These are phyloP conservation scores for Cydia amplana DNA, from an alignment of 1,140 invertebrate species.

Conservation along the genomic window DNA sequence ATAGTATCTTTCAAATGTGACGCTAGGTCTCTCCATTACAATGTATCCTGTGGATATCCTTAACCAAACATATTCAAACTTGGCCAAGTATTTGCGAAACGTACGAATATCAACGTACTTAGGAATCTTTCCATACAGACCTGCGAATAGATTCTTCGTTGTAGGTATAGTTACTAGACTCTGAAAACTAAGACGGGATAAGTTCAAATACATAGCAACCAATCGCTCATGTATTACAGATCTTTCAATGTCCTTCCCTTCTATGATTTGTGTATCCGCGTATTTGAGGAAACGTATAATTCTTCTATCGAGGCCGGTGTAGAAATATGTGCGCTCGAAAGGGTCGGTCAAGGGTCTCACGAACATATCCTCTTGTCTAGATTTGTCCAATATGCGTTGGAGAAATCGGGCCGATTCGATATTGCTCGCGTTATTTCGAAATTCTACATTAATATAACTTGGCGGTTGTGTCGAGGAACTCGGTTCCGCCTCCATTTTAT, in stretches of 20 bases:
- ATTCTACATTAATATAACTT: neutral
- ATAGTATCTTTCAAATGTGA: slow-evolving; percentile 46
- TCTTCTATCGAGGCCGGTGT: slow-evolving; percentile 15
- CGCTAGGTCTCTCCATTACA: slow-evolving; percentile 46
- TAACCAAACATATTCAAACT: slow-evolving; percentile 50
- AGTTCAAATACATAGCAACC: neutral
- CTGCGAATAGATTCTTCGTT: slow-evolving; percentile 39
- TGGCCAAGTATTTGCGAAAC: slow-evolving; percentile 45
- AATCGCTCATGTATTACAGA: neutral
- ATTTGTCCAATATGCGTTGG: neutral
- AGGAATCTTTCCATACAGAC: slow-evolving; percentile 38
- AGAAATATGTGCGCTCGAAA: neutral
- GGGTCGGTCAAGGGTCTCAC: neutral
- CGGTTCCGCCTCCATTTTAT: neutral
- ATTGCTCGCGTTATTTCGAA: neutral
- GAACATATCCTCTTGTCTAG: neutral
- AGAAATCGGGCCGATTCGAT: slow-evolving; percentile 17
- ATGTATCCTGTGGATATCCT: slow-evolving; percentile 29
- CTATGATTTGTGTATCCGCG: neutral
- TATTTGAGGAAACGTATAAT: neutral
- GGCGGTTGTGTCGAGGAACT: neutral
- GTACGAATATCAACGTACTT: slow-evolving; percentile 43
- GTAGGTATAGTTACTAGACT: slow-evolving; percentile 36
- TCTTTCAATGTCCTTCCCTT: neutral
- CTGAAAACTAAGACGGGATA: no score